Evolutionary conservation across 2,888 invertebrate species (phyloP).

Genomic region (Callosobruchus maculatus): DNA sequence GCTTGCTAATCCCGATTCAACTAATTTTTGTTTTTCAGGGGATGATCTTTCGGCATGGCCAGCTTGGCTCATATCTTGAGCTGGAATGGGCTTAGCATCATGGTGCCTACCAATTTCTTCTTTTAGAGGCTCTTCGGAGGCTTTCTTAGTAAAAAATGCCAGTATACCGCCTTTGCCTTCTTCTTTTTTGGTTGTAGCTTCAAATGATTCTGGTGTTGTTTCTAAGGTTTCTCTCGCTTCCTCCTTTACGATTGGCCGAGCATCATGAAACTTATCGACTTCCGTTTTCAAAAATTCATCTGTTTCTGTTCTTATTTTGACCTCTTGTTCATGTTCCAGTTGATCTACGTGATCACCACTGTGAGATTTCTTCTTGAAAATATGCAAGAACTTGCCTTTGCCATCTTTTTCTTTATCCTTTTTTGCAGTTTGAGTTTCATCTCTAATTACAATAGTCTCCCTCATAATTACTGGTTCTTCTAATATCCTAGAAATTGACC

Average conservation of each 20-base stretch:
- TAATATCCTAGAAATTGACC: neutral
- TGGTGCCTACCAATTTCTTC: neutral
- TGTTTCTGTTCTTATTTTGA: slow-evolving; percentile 9
- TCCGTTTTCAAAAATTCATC: slow-evolving; percentile 8
- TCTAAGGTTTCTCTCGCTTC: neutral
- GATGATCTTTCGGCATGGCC: no score
- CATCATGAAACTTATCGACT: slow-evolving; percentile 26
- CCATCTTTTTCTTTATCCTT: slow-evolving; percentile 4
- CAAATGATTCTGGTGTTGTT: neutral
- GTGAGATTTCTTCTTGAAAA: neutral
- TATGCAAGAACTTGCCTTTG: neutral
- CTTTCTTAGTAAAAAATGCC: neutral
- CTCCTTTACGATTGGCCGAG: slow-evolving; percentile 14
- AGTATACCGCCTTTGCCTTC: neutral
- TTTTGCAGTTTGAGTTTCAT: neutral
- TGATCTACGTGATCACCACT: neutral
- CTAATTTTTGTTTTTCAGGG: slow-evolving; percentile 1
- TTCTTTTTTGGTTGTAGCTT: neutral
- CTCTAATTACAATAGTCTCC: neutral
- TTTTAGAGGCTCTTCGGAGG: slow-evolving; percentile 3
- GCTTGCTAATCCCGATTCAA: slow-evolving; percentile 12
- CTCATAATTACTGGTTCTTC: neutral
- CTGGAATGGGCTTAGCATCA: no score
- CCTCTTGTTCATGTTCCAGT: slow-evolving; percentile 1
- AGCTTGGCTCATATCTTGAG: no score